phyloP scores from a whole-genome alignment of 1,140 invertebrate species.

The Nasonia longicornis region DNA sequence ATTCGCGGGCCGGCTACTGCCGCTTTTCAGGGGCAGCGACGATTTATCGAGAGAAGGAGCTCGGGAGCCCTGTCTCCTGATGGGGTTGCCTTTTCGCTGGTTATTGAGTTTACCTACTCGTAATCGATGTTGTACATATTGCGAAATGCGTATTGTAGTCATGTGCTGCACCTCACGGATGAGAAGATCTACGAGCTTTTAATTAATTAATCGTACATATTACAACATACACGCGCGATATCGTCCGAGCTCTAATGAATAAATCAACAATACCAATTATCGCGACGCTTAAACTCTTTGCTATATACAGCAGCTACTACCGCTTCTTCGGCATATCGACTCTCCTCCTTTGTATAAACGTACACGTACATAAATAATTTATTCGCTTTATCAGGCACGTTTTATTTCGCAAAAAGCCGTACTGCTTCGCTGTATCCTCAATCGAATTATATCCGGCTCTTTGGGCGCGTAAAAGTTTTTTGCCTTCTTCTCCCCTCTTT shows the following conservation, averaged over 20 bases:
- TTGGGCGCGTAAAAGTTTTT: constrained; percentile 20
- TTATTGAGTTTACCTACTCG: too few relatives aligned
- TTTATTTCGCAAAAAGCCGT: constrained; percentile 16
- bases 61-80: too few relatives aligned
- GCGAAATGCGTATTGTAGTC: too few relatives aligned
- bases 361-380: neutral
- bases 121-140: too few relatives aligned
- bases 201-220: too few relatives aligned
- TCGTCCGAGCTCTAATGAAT: neutral
- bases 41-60: neutral
- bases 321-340: too few relatives aligned
- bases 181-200: too few relatives aligned
- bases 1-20: neutral
- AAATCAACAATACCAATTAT: neutral
- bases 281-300: neutral
- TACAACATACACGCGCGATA: neutral
- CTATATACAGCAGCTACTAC: neutral
- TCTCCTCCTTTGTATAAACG: neutral
- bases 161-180: too few relatives aligned
- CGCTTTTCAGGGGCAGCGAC: neutral
- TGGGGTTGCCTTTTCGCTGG: too few relatives aligned
- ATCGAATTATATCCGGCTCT: constrained; percentile 28
- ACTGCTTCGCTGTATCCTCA: neutral
- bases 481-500: neutral
- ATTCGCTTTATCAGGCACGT: neutral